Evolutionary conservation across 2,113 vertebrate species (phyloP).

Genomic region (Ailuropoda melanoleuca): DNA sequence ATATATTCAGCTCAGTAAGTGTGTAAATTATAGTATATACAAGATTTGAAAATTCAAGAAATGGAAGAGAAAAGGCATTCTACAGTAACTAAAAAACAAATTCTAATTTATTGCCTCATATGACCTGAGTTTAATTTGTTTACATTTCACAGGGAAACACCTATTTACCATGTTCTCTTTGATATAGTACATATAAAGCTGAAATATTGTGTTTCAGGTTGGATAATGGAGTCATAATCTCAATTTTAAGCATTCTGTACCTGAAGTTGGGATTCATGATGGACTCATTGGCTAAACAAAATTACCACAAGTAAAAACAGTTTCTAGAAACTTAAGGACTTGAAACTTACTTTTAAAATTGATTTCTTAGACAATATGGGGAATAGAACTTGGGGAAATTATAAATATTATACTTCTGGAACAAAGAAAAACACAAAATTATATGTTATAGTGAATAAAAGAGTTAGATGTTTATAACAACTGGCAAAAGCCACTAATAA

Average conservation of each 20-base stretch:
- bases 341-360: slow-evolving; percentile 30
- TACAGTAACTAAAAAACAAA: slow-evolving; percentile 12
- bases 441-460: neutral
- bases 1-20: slow-evolving; percentile 46
- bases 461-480: neutral
- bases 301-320: slow-evolving; percentile 42
- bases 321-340: slow-evolving; percentile 14
- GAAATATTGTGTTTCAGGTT: slow-evolving; percentile 53
- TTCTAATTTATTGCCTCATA: slow-evolving; percentile 45
- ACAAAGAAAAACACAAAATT: neutral
- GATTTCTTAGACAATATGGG: neutral
- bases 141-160: slow-evolving; percentile 50
- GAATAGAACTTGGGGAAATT: neutral
- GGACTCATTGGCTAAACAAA: slow-evolving; percentile 51
- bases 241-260: slow-evolving; percentile 55
- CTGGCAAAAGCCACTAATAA: neutral
- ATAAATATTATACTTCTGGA: slow-evolving; percentile 1
- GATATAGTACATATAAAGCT: slow-evolving; percentile 37
- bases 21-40: slow-evolving; percentile 34
- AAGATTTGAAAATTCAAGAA: slow-evolving; percentile 50
- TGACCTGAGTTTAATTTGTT: slow-evolving; percentile 59
- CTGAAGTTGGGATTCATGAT: slow-evolving; percentile 45
- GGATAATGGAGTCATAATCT: slow-evolving; percentile 61
- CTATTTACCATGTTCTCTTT: slow-evolving; percentile 45
- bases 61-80: slow-evolving; percentile 37